These are phyloP conservation scores for Herpailurus yagouaroundi DNA, from an alignment of 2,113 vertebrate species.

Conservation along the genomic window DNA sequence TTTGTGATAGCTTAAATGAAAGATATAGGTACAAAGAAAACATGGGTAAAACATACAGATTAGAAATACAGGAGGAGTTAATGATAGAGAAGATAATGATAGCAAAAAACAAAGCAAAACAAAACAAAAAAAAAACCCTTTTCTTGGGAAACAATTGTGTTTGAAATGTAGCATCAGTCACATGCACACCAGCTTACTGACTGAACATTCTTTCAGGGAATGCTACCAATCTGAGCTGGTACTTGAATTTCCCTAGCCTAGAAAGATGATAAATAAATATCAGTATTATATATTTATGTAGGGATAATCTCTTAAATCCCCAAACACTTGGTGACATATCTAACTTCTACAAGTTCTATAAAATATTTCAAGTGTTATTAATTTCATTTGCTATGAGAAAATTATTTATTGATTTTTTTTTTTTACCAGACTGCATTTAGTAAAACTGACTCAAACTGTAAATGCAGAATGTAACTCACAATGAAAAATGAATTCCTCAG, in stretches of 20 bases:
- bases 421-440: background rate
- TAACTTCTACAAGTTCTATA: background rate
- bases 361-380: conserved; percentile 31
- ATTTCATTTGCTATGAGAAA: conserved; percentile 16
- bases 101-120: background rate
- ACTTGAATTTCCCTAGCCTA: background rate
- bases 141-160: background rate
- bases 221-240: background rate
- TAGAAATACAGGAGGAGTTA: background rate
- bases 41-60: background rate
- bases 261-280: background rate
- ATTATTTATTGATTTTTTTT: conserved; percentile 19
- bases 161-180: background rate
- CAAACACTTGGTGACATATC: background rate
- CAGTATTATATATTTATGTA: background rate
- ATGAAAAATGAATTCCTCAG: background rate
- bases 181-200: background rate
- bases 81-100: background rate
- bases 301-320: background rate
- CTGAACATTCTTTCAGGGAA: background rate
- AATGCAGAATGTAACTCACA: background rate
- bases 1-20: background rate
- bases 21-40: background rate
- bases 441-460: background rate
- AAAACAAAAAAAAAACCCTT: background rate